Percentiles rank a stretch among this genome's conserved stretches.
Evolutionary conservation across 2,797 vertebrate species (phyloP).

Genomic region (Peromyscus attwateri): DNA sequence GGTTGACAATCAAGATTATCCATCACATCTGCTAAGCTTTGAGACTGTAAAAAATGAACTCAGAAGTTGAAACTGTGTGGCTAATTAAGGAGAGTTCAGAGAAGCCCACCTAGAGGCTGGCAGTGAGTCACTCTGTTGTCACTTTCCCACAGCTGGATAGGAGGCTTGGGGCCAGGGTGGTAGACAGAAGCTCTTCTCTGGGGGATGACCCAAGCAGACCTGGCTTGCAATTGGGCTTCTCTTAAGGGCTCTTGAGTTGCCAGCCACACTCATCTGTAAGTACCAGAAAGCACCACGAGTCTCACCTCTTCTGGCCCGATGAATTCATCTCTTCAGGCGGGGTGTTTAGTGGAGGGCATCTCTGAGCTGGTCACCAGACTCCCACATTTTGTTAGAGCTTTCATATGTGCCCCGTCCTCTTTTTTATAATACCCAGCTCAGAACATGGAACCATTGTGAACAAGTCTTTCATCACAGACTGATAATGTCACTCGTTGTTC

Average conservation of each 20-base stretch:
- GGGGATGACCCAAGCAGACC: too few relatives aligned
- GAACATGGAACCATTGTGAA: not conserved
- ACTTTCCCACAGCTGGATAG: accelerated
- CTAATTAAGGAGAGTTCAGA: not conserved
- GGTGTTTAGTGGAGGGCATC: not conserved
- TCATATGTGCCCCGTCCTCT: too few relatives aligned
- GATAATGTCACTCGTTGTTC: not conserved
- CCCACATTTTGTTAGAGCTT: not conserved
- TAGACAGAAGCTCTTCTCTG: not conserved
- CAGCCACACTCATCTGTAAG: not conserved
- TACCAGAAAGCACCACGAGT: not conserved
- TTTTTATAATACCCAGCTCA: not conserved
- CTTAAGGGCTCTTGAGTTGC: not conserved
- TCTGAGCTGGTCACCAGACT: not conserved
- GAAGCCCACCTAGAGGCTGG: too few relatives aligned
- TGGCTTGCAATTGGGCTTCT: not conserved
- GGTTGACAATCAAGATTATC: not conserved
- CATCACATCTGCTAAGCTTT: not conserved
- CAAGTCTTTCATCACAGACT: not conserved
- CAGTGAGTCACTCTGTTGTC: accelerated
- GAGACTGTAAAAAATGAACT: not conserved
- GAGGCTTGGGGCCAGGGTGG: not conserved
- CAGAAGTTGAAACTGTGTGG: not conserved
- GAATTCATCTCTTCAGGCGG: not conserved
- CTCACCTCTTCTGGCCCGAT: accelerated